Percentiles rank a stretch among this genome's conserved stretches.
These are phyloP conservation scores for Bufo gargarizans DNA, from an alignment of 2,113 vertebrate genomes.

Conservation along the genomic window DNA sequence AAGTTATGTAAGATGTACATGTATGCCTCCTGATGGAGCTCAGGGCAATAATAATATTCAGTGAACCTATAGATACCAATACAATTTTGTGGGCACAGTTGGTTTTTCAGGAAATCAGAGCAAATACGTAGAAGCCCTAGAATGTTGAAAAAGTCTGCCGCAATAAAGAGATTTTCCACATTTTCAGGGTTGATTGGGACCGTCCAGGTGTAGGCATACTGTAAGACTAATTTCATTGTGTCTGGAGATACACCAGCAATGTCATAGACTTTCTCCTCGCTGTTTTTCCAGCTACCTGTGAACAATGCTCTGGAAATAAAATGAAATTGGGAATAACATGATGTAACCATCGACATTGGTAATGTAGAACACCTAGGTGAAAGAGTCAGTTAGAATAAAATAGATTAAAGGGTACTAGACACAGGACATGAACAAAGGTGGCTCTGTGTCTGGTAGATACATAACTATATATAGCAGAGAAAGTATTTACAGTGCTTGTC, in stretches of 20 bases:
- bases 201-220: conserved; percentile 76
- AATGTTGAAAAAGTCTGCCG: conserved; percentile 77
- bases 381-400: not conserved
- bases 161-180: conserved; percentile 68
- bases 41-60: conserved; percentile 65
- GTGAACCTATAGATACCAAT: conserved; percentile 79
- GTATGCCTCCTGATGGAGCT: conserved; percentile 72
- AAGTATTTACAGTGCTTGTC: too few species aligned
- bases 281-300: conserved; percentile 72
- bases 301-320: conserved; percentile 73
- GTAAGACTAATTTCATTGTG: conserved; percentile 79
- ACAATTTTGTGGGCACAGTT: conserved; percentile 77
- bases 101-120: conserved; percentile 73
- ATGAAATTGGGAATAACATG: not conserved
- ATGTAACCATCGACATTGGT: not conserved
- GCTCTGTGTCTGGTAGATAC: too few species aligned
- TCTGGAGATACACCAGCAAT: conserved; percentile 74
- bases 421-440: not conserved
- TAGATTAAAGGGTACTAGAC: not conserved
- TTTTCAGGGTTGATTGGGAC: conserved; percentile 73
- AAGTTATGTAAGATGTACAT: conserved; percentile 80
- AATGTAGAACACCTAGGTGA: not conserved
- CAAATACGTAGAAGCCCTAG: conserved; percentile 72
- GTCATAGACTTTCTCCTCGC: conserved; percentile 71
- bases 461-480: too few species aligned